phyloP scores from a whole-genome alignment of 2,888 invertebrate genomes.

The Drosophila recens region DNA sequence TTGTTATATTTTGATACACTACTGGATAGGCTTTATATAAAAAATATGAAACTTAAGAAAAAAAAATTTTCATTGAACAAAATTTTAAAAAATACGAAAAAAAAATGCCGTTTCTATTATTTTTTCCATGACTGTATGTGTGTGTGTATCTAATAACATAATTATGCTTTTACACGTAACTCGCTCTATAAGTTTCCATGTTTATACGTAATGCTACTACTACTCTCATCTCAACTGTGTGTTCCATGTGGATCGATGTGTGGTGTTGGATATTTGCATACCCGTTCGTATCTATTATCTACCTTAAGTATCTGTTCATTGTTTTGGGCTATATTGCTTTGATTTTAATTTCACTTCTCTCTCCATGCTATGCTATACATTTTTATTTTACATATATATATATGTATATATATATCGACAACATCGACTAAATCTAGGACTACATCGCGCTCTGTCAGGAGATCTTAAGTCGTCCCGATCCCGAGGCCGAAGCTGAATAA shows the following conservation, averaged over 20 bases:
- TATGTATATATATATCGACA: conserved; percentile 23
- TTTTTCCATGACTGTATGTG: too few relatives aligned
- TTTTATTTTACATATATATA: conserved; percentile 21
- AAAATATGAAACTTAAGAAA: too few relatives aligned
- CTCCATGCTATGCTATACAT: conserved; percentile 54
- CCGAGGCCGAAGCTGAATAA: conserved; percentile 76
- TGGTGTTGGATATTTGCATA: conserved; percentile 16
- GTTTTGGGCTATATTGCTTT: conserved; percentile 33
- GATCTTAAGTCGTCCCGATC: conserved; percentile 84
- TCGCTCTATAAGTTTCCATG: conserved; percentile 21
- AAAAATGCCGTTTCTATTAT: too few relatives aligned
- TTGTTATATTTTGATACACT: too few relatives aligned
- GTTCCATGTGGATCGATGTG: conserved; percentile 32
- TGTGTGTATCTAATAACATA: conserved; percentile 6
- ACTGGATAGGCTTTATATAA: too few relatives aligned
- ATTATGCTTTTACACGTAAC: neutral
- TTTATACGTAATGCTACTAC: conserved; percentile 3
- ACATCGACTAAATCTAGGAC: conserved; percentile 72
- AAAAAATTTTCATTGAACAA: too few relatives aligned
- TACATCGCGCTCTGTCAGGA: conserved; percentile 85
- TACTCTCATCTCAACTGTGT: conserved; percentile 29
- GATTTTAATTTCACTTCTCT: conserved; percentile 38
- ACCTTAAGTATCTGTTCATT: conserved; percentile 33
- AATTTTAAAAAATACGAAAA: too few relatives aligned
- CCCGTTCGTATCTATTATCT: neutral